Conservation (phyloP, 2,888 invertebrate species). For the Trypoxylon attenuatum region DNA sequence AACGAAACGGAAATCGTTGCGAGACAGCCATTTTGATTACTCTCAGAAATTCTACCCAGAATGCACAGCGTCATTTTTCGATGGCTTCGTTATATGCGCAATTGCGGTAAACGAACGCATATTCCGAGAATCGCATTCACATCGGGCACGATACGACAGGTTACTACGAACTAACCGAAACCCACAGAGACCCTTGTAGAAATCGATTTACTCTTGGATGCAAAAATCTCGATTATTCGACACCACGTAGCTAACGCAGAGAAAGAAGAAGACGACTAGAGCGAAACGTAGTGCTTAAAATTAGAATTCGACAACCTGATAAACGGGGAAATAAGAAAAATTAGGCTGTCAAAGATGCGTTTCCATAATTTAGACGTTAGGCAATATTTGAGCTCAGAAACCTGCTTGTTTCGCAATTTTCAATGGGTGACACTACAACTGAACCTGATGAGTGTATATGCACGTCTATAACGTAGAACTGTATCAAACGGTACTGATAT, state of each 20-base stretch:
- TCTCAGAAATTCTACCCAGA: constrained; percentile 62
- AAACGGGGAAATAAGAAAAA: background rate
- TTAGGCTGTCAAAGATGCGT: background rate
- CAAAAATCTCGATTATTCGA: background rate
- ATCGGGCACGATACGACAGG: background rate
- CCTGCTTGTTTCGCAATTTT: constrained; percentile 11
- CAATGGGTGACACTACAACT: constrained; percentile 1
- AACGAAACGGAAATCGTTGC: constrained; percentile 48
- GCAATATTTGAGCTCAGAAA: constrained; percentile 31
- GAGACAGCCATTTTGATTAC: constrained; percentile 62
- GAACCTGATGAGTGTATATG: background rate
- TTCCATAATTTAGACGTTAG: no score
- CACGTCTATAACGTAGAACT: background rate
- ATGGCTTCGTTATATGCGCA: constrained; percentile 45
- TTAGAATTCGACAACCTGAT: background rate
- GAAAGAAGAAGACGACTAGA: background rate
- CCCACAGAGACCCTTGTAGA: background rate
- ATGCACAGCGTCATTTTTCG: constrained; percentile 52
- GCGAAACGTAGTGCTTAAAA: background rate
- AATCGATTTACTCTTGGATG: background rate
- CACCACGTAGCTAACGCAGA: background rate
- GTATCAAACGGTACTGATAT: constrained; percentile 22
- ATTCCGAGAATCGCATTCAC: background rate
- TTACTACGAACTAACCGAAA: background rate
- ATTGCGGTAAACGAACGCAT: constrained; percentile 19